Evolutionary conservation across 2,888 invertebrate genomes (phyloP), one percentile per base, ranked within the genome.

Genomic region (Morpho deidamia): DNA sequence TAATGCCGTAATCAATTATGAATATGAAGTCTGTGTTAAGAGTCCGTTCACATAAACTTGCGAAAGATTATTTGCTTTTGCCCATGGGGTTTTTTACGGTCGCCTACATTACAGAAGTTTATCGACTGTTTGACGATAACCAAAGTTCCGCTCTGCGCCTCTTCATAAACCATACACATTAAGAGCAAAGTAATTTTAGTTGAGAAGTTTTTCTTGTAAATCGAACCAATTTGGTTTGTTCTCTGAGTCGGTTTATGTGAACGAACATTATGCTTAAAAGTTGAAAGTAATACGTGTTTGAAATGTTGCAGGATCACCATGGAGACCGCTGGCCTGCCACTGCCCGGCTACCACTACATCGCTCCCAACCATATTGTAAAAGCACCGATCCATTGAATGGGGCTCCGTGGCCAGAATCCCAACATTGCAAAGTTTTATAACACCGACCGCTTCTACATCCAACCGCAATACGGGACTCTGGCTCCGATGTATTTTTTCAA

Each of bases 311-410:
- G 97, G 93, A 96, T 97, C 95, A 95, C 96, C 59, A 96, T 97
- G 96, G 97, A 97, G 92, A 97, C 97, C 54, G 96, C 97, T 69
- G 96, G 96, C 62, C 92, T 97, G 90, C 96, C 96, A 74, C 94
- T 96, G 91, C 95, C 95, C 61, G 95, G 96, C 69, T 96, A 96
- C 91, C 96, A 96, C 88, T 96, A 96, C 92, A 95, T 97, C 89
- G 94, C 96, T 69, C 96, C 96, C 67, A 96, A 96, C 90, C 95
- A 96, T 91, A 96, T 96, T 84, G 96, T 96, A 76, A 96, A 96
- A 91, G 95, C 96, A 68, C 95, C 96, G 77, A 96, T 96, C 82
- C 96, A 96, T 92, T 96, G 95, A 91, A 83, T 79, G 81, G 80
- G 75, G 82, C 79, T 78, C 67, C 77, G 80, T 69, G 74, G 83